Evolutionary conservation across 2,113 vertebrate genomes (phyloP), one percentile per base, ranked within the genome.

Genomic region (Emydocephalus ijimae): DNA sequence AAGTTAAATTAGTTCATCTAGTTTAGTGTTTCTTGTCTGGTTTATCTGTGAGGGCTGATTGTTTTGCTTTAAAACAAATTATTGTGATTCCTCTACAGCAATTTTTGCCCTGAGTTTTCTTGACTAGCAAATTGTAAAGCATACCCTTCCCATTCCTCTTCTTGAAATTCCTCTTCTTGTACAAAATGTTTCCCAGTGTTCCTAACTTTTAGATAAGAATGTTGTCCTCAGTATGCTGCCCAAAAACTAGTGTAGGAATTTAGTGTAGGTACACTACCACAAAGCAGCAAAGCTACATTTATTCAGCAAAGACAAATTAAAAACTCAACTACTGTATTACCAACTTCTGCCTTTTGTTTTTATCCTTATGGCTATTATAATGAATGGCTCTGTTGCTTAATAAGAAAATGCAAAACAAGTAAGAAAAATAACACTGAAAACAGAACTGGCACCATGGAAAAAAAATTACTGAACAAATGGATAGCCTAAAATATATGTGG

Each of bases 351-450:
- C 12, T 9, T 64, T 64, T 45, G 18, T 29, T 61, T 34, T 64
- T 26, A 64, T 50, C 50, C 45, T 92, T 54, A 93, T 93, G n/a
- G 90, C 24, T 0, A 90, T 81, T 93, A 43, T 93, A 91, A 90
- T 89, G 5, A 48, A 54, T 86, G 6, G 91, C 90, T 91, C 92
- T 93, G 61, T 6, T 85, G 59, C 9, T 81, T 23, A 48, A 26
- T 57, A 48, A 57, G 23, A 21, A 23, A 85, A 18, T 88, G 87
- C 50, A 18, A 92, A 92, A 5, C 24, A 74, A 85, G 74, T 89
- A 0, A 50, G 5, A 57, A 34, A 54, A 74, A 86, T 61, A 23
- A 26, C 10, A 48, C 87, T 57, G 91, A 48, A 89, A 89, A 89
- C 29, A 54, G 64, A 56, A 57, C 55, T 57, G 45, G 15, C 5